phyloP scores from a whole-genome alignment of 1,140 invertebrate genomes.

The Phortica variegata region DNA sequence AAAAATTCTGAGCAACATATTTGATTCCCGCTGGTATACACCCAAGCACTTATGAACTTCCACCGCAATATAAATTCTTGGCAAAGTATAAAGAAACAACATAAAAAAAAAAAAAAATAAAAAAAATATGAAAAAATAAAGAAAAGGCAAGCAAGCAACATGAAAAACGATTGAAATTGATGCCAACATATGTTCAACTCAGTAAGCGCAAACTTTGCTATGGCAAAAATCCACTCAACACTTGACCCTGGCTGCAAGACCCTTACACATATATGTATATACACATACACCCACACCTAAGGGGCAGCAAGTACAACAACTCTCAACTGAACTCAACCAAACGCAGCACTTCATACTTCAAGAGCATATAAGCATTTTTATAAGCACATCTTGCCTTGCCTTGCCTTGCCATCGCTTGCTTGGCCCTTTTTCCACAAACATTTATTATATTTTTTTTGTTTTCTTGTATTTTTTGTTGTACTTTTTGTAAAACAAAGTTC shows the following conservation, averaged over 20 bases:
- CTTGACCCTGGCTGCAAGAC: too few relatives aligned
- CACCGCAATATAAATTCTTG: too few relatives aligned
- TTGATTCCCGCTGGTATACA: too few relatives aligned
- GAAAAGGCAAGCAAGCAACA: too few relatives aligned
- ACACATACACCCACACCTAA: conserved; percentile 6
- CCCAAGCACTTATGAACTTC: too few relatives aligned
- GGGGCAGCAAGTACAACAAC: background rate
- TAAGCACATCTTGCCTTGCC: too few relatives aligned
- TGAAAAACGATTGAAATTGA: conserved; percentile 34
- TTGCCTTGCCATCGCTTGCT: too few relatives aligned
- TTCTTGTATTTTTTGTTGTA: background rate
- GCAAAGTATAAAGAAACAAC: background rate
- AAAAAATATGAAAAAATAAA: background rate
- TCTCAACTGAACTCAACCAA: background rate
- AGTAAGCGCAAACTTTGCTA: conserved; percentile 35
- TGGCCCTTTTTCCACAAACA: too few relatives aligned
- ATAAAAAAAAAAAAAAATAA: background rate
- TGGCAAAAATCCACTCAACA: too few relatives aligned
- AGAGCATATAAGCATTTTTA: too few relatives aligned
- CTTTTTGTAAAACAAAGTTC: conserved; percentile 12
- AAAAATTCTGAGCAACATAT: too few relatives aligned
- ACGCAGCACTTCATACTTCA: background rate
- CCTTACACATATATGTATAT: conserved; percentile 1
- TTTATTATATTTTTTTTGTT: too few relatives aligned
- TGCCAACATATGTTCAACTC: conserved; percentile 44